Conservation (phyloP, 2,888 invertebrate genomes). For the Eupelmus urozonus region DNA sequence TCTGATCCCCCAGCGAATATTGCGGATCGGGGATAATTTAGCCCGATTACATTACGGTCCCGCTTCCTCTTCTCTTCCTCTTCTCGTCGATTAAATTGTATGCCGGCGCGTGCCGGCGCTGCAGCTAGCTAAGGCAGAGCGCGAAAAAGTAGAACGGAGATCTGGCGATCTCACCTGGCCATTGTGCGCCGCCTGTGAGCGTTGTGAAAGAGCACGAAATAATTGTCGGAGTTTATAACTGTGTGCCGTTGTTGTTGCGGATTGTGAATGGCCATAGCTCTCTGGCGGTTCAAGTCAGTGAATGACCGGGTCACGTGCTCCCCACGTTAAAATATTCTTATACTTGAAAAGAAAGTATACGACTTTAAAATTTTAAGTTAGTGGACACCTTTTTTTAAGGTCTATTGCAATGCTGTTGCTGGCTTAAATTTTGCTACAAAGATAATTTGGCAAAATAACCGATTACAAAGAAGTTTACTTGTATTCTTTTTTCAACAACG, state of each 20-base stretch:
- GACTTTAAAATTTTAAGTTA: too few relatives aligned
- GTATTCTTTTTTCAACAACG: too few relatives aligned
- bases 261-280: not conserved
- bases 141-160: conserved; percentile 21
- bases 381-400: too few relatives aligned
- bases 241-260: too few relatives aligned
- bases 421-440: too few relatives aligned
- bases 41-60: conserved; percentile 26
- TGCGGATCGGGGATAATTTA: not conserved
- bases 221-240: conserved; percentile 1
- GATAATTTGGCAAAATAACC: too few relatives aligned
- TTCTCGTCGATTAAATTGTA: not conserved
- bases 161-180: not conserved
- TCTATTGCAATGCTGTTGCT: too few relatives aligned
- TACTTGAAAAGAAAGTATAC: too few relatives aligned
- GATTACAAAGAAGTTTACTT: too few relatives aligned
- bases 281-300: not conserved
- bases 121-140: not conserved
- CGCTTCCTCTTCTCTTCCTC: not conserved
- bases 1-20: not conserved
- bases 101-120: not conserved
- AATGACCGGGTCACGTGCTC: conserved; percentile 21
- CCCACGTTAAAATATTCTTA: too few relatives aligned
- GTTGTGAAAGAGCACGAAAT: conserved; percentile 20
- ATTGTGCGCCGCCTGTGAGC: conserved; percentile 1